These are phyloP conservation scores for Huso huso DNA, from an alignment of 2,797 vertebrate genomes.

Conservation along the genomic window DNA sequence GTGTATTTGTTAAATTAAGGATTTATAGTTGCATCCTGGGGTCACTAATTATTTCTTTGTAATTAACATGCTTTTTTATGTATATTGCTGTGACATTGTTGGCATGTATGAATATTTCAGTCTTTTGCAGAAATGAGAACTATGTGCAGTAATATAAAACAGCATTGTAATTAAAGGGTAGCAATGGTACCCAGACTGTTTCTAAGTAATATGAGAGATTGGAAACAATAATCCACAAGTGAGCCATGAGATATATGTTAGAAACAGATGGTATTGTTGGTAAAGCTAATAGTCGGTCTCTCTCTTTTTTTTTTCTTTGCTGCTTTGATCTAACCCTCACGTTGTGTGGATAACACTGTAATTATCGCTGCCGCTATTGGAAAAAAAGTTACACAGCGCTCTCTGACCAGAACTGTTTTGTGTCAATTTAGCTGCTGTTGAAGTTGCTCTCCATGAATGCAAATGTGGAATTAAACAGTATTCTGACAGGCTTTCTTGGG, in stretches of 20 bases:
- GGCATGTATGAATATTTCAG: neutral
- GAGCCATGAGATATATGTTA: conserved; percentile 13
- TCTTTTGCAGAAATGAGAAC: neutral
- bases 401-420: conserved; percentile 13
- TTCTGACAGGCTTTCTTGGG: conserved; percentile 1
- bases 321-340: conserved; percentile 15
- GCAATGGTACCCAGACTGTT: neutral
- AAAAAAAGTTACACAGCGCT: conserved; percentile 11
- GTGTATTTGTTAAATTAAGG: neutral
- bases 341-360: conserved; percentile 7
- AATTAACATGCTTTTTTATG: conserved; percentile 2
- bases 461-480: neutral
- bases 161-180: neutral
- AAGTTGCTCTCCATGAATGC: neutral
- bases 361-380: conserved; percentile 17
- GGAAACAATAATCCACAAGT: conserved; percentile 15
- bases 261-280: conserved; percentile 15
- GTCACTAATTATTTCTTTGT: neutral
- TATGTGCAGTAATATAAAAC: neutral
- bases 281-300: neutral
- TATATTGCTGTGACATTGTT: neutral
- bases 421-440: neutral
- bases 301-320: neutral
- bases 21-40: neutral
- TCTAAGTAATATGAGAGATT: neutral